Evolutionary conservation across 2,888 invertebrate species (phyloP), one percentile per base, ranked within the genome.

Genomic region (Harpalus rufipes): DNA sequence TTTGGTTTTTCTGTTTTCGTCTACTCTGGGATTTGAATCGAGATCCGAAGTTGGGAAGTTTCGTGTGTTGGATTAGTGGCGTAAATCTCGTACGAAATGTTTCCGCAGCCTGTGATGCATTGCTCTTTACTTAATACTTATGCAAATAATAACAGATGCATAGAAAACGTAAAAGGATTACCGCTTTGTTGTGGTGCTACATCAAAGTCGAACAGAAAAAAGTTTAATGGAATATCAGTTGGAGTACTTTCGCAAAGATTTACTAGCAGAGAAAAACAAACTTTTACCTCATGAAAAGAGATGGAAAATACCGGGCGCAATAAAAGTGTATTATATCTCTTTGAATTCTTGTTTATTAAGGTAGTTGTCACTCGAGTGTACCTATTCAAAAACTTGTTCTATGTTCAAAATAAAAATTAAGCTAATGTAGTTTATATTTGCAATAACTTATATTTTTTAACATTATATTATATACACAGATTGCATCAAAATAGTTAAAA

Each of bases 71-170:
- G 81, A 68, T 83, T 83, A 74, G 51, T 58, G 58, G 44, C 81
- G 81, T 81, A 81, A 81, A 68, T 81, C 81, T 81, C 14, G 21
- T 61, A 16, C 14, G 32, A 65, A 65, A 59, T 81, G 65, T 81
- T 81, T 81, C 65, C 65, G 7, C 81, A 16, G 7, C 56, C 44
- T 2, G 76, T 81, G 81, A 81, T 65, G 81, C 68, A 81, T 81
- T 44, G 81, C 68, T 65, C 68, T 56, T 81, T 81, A 68, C 65
- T 81, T 68, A 81, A 81, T 81, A 81, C 81, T 81, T 68, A 81
- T 81, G 81, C 81, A 81, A 81, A 81, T 81, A 81, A 68, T 81
- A 81, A 68, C 44, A 68, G 56, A 81, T 81, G 58, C 78, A 58
- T 21, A 7, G 58, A 16, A 12, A 32, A 63, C 56, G 61, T 44